Evolutionary conservation across 2,113 vertebrate species (phyloP).

Genomic region (Aythya baeri): DNA sequence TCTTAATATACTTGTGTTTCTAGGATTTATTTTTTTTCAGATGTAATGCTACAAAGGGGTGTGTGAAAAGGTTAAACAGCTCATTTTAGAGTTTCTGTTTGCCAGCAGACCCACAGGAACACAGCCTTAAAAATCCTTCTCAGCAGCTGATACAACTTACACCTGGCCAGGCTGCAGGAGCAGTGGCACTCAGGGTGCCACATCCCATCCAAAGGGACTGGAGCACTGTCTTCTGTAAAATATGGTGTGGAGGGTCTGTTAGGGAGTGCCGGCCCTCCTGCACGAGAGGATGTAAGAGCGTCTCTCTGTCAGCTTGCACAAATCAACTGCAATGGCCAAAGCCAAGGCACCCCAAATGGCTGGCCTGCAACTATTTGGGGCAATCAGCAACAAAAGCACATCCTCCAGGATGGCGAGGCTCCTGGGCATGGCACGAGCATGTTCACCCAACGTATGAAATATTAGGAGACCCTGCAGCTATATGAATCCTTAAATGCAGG

Average conservation of each 20-base stretch:
- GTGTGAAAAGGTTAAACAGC: background rate
- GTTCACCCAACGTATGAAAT: background rate
- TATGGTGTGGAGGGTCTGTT: background rate
- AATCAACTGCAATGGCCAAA: background rate
- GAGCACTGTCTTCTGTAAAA: background rate
- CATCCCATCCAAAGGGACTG: background rate
- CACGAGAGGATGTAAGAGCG: background rate
- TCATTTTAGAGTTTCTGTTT: background rate
- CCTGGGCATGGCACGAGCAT: accelerated
- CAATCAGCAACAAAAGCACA: background rate
- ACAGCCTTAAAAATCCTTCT: background rate
- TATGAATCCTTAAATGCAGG: background rate
- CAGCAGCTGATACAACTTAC: background rate
- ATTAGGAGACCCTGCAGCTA: background rate
- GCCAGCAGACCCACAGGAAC: background rate
- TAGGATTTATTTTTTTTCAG: background rate
- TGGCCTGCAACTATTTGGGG: background rate
- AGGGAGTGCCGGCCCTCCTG: accelerated
- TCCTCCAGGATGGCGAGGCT: background rate
- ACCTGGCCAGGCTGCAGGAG: background rate
- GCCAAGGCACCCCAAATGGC: background rate
- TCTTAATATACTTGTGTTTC: background rate
- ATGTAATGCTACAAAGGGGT: background rate
- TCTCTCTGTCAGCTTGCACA: background rate
- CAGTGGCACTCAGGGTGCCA: background rate